Evolutionary conservation across 2,797 vertebrate species (phyloP), one percentile per base, ranked within the genome.

Genomic region (Galagoides demidoff): DNA sequence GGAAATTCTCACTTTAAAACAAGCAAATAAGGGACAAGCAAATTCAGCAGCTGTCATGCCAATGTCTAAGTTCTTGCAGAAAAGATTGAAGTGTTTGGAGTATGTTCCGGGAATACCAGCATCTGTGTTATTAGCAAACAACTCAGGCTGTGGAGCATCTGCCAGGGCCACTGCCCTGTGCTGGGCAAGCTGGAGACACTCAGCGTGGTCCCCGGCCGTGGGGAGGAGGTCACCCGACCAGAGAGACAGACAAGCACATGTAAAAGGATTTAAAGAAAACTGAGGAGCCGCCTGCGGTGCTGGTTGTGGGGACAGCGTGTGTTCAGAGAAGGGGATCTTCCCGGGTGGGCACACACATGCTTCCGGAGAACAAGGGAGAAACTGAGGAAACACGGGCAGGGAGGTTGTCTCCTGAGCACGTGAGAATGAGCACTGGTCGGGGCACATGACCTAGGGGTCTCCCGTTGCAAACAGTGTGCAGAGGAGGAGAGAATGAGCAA

Each of bases 261-360:
- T 1, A 31, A 64, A 52, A 39, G 10, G 10, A 3, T 7, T 17
- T 3, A 1, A 29, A 59, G 39, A 12, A 25, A 45, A 11, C 27
- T 0, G 43, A 52, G 74, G 4, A 2, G 12, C 20, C 12, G 1
- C 45, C 34, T 9, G 45, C 6, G 1, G 43, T 4, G 0, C 25
- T 17, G 7, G 10, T 13, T 23, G 0, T 6, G 1, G 5, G 31
- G 37, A 20, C 0, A 45, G 27, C 16, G 34, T 0, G 0, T 0
- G 0, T 13, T 11, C n/a, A 59, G 45, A 17, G 63, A 14, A 16
- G 25, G 16, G 1, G 5, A 0, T n/a, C 23, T 3, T 19, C 22
- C 73, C 3, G 3, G 29, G 1, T 1, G n/a, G 39, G 37, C 23
- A 29, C 17, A 6, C 19, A 2, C 0, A 0, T 45, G 13, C 6